Evolutionary conservation across 2,113 vertebrate species (phyloP), one percentile per base, ranked within the genome.

Genomic region (Antechinus stuartii): DNA sequence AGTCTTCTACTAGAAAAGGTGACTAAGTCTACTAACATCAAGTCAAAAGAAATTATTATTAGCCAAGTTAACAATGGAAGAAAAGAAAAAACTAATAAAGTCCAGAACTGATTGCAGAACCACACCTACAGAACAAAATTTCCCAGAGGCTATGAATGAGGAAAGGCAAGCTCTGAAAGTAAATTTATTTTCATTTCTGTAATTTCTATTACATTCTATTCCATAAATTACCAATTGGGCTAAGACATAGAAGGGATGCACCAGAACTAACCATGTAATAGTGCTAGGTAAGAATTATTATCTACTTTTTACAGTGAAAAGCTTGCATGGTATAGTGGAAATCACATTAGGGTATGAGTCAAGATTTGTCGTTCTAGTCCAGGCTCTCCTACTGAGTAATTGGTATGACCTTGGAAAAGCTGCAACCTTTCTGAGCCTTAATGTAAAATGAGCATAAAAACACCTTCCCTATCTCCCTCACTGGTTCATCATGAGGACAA

Each of bases 41-140:
- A 0, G n/a, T 57, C 26, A 68, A 55, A 95, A 90, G 93, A 96
- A 92, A 94, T 91, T 96, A 95, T 22, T 68, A 92, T 90, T 24
- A 93, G 95, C 76, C 53, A 96, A 95, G 93, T 96, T 96, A 98
- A 98, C 98, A 98, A 98, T 97, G 98, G 98, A 12, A 61, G 92
- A 90, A 53, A 52, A 96, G 68, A 93, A 92, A 61, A 96, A 92
- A 84, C 50, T 96, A 97, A 93, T 0, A 94, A 89, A 91, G 96
- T 95, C 68, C 68, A 94, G 89, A 97, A 94, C 68, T 61, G 97
- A 94, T 35, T 89, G 98, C 98, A 95, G 97, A 98, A 97, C 98
- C 98, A 95, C 96, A 98, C 98, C 98, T 97, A 98, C 91, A 95
- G n/a, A 90, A 30, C 97, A 95, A 98, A 50, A 50, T 95, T 97